phyloP scores from a whole-genome alignment of 2,888 invertebrate species.

The Lepetodrilus schrolli region DNA sequence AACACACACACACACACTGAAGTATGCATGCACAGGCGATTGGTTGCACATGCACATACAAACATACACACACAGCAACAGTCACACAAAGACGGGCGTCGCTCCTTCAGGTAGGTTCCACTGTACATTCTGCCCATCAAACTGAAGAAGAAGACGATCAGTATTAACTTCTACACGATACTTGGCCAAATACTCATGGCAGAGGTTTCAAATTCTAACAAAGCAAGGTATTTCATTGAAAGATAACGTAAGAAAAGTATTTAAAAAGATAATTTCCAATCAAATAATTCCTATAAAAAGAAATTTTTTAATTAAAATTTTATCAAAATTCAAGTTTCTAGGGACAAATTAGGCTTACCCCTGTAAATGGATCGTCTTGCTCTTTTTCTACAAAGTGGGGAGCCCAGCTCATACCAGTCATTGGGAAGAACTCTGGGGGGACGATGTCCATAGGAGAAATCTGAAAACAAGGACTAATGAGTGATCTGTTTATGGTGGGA shows the following conservation, averaged over 20 bases:
- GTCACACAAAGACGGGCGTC: conserved; percentile 57
- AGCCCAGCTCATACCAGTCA: conserved; percentile 64
- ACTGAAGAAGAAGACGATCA: conserved; percentile 48
- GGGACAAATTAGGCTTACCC: conserved; percentile 56
- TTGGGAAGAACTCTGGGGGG: conserved; percentile 65
- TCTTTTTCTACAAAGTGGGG: conserved; percentile 40
- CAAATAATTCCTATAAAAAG: too few species aligned
- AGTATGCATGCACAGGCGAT: neutral
- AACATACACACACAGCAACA: neutral
- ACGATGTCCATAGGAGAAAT: conserved; percentile 55
- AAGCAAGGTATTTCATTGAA: too few species aligned
- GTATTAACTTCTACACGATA: too few species aligned
- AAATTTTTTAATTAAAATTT: too few species aligned
- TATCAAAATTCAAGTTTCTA: too few species aligned
- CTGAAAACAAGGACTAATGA: too few species aligned
- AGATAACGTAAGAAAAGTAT: too few species aligned
- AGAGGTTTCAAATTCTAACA: too few species aligned
- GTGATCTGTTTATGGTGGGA: too few species aligned
- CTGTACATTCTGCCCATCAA: conserved; percentile 52
- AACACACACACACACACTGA: neutral
- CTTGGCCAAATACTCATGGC: too few species aligned
- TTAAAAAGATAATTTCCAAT: too few species aligned
- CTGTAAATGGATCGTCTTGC: conserved; percentile 52
- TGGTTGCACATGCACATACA: neutral
- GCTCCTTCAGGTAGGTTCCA: conserved; percentile 60